Conservation (phyloP, 2,888 invertebrate species). For the Schizotus pectinicornis region DNA sequence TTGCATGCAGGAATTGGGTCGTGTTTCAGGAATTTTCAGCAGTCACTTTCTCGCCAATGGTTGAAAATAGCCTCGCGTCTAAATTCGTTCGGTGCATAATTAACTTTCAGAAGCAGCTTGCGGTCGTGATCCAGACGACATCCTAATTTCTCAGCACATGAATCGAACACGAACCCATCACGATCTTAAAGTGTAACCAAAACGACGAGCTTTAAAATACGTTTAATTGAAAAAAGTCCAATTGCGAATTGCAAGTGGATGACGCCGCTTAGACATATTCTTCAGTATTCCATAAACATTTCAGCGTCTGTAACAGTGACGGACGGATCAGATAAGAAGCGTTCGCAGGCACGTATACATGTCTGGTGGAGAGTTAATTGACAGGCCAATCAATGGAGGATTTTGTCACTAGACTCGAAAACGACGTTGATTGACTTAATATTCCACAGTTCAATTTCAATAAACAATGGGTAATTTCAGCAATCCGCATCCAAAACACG, state of each 20-base stretch:
- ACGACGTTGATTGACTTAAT: conserved; percentile 59
- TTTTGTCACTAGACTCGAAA: conserved; percentile 57
- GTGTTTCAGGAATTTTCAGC: no score
- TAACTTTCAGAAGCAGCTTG: no score
- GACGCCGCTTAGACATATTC: conserved; percentile 55
- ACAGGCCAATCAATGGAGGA: conserved; percentile 60
- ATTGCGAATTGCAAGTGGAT: conserved; percentile 54
- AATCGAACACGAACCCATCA: no score
- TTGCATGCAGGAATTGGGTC: no score
- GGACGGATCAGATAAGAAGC: conserved; percentile 59
- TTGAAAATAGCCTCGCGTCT: no score
- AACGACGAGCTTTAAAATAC: neutral
- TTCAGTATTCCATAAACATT: conserved; percentile 57
- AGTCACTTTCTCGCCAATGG: no score
- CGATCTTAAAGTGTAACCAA: no score
- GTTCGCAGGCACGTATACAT: conserved; percentile 60
- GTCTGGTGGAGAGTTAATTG: conserved; percentile 58
- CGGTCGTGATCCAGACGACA: no score
- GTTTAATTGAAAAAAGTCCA: conserved; percentile 40
- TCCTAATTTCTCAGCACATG: no score
- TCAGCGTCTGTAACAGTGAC: conserved; percentile 55
- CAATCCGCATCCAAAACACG: conserved; percentile 46
- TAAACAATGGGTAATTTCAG: conserved; percentile 58
- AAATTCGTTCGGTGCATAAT: no score
- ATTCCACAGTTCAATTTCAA: conserved; percentile 57